phyloP scores from a whole-genome alignment of 2,888 invertebrate genomes.

The Panopea generosa region DNA sequence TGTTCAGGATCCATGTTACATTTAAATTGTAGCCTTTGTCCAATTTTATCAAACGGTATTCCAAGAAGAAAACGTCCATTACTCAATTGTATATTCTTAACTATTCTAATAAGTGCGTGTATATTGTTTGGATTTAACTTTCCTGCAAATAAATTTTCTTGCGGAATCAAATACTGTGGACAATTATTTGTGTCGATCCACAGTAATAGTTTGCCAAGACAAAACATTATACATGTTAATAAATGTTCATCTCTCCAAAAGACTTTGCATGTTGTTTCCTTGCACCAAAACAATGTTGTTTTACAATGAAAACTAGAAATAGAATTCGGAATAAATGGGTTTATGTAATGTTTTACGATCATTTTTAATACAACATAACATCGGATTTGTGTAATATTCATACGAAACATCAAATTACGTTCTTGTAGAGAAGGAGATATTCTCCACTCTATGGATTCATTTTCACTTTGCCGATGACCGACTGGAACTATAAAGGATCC shows the following conservation, averaged over 20 bases:
- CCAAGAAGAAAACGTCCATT: no score
- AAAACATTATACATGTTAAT: background rate
- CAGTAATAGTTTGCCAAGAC: background rate
- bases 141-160: constrained; percentile 20
- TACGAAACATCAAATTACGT: constrained; percentile 16
- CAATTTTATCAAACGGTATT: no score
- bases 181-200: constrained; percentile 2
- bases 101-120: no score
- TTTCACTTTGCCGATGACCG: no score
- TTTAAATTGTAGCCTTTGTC: no score
- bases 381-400: constrained; percentile 18
- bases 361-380: constrained; percentile 31
- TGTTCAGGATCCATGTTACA: no score
- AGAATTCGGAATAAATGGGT: background rate
- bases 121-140: constrained; percentile 12
- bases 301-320: constrained; percentile 35
- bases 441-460: no score
- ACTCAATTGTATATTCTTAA: background rate
- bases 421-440: background rate
- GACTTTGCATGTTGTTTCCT: background rate
- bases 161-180: constrained; percentile 23
- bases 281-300: constrained; percentile 16
- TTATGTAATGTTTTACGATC: constrained; percentile 16
- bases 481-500: no score
- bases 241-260: constrained; percentile 15